Evolutionary conservation across 2,888 invertebrate species (phyloP).

Genomic region (Scrobipalpa atriplicella): DNA sequence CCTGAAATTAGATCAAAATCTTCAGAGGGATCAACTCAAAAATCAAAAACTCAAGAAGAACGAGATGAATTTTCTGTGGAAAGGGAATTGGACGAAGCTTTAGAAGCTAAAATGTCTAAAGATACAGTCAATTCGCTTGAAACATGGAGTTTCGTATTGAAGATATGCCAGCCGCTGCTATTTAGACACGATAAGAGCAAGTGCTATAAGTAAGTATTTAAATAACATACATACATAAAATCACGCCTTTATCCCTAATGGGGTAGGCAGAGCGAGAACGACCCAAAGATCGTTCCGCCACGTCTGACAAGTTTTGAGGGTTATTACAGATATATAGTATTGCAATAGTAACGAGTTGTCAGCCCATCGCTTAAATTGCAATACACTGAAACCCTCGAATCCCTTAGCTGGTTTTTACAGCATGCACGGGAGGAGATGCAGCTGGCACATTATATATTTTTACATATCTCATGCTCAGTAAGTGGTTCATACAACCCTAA

Average conservation of each 20-base stretch:
- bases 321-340: too few species aligned
- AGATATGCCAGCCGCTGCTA: slow-evolving; percentile 73
- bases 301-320: too few species aligned
- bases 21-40: slow-evolving; percentile 30
- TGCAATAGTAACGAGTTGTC: too few species aligned
- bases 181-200: slow-evolving; percentile 74
- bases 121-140: slow-evolving; percentile 68
- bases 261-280: neutral
- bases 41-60: neutral
- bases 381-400: too few species aligned
- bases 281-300: too few species aligned
- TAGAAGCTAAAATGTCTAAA: slow-evolving; percentile 55
- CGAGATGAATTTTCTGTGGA: slow-evolving; percentile 47
- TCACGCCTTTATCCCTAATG: neutral
- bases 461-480: too few species aligned
- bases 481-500: too few species aligned
- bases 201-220: slow-evolving; percentile 71
- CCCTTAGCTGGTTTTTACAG: too few species aligned
- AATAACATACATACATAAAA: too few species aligned
- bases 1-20: slow-evolving; percentile 23
- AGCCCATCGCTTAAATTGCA: too few species aligned
- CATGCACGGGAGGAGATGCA: too few species aligned
- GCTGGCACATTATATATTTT: too few species aligned
- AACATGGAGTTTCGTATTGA: slow-evolving; percentile 74
- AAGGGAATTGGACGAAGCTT: slow-evolving; percentile 50